Conservation (phyloP, 2,797 vertebrate species). For the Melopsittacus undulatus region DNA sequence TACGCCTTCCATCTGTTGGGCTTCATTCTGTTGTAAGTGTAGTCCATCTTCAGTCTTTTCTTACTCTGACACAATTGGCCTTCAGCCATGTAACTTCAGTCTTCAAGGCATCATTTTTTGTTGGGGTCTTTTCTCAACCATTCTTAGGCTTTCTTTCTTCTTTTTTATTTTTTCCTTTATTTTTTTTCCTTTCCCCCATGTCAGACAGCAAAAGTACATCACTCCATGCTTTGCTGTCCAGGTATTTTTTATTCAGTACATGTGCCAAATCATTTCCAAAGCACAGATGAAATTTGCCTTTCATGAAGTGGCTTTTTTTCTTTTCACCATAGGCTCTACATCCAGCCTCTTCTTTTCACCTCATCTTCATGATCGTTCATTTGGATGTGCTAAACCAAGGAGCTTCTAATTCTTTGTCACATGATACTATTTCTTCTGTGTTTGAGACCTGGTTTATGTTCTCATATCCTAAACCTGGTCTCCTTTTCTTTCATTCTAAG, state of each 20-base stretch:
- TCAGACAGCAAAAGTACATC: conserved; percentile 61
- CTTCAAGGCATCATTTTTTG: conserved; percentile 64
- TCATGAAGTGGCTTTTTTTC: neutral
- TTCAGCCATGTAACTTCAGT: conserved; percentile 41
- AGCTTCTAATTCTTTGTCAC: conserved; percentile 59
- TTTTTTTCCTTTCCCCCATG: neutral
- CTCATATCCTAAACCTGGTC: conserved; percentile 48
- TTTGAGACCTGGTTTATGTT: conserved; percentile 53
- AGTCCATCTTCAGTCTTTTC: conserved; percentile 81
- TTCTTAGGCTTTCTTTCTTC: conserved; percentile 56
- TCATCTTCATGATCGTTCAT: conserved; percentile 71
- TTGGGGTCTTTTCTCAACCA: conserved; percentile 67
- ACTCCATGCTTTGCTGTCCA: conserved; percentile 61
- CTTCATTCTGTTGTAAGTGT: conserved; percentile 85
- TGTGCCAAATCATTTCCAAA: neutral
- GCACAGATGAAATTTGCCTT: neutral
- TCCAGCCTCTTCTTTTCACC: conserved; percentile 54
- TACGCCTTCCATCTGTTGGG: conserved; percentile 82
- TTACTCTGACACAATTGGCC: conserved; percentile 65
- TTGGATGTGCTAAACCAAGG: conserved; percentile 60
- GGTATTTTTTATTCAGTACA: conserved; percentile 49
- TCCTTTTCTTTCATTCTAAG: conserved; percentile 52
- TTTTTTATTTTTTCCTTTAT: neutral
- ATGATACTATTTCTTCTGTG: conserved; percentile 42
- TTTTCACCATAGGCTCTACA: neutral